These are phyloP conservation scores for Micromys minutus DNA, from an alignment of 2,113 vertebrate species.

Conservation along the genomic window DNA sequence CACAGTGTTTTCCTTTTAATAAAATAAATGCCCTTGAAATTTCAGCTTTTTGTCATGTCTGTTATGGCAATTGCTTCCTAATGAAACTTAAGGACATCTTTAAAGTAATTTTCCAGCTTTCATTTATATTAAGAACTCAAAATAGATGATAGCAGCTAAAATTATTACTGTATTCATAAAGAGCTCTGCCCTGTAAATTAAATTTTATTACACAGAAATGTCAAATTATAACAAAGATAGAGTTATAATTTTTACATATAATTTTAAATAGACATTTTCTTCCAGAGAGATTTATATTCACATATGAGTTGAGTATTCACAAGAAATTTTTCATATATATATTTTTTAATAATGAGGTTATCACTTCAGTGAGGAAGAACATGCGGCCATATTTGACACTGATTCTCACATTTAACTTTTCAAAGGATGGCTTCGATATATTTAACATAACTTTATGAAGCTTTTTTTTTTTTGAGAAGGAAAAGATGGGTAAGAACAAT, in stretches of 20 bases:
- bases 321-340: neutral
- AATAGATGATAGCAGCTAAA: slow-evolving; percentile 30
- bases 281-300: slow-evolving; percentile 15
- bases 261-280: slow-evolving; percentile 54
- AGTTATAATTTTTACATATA: slow-evolving; percentile 8
- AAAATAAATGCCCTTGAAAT: slow-evolving; percentile 29
- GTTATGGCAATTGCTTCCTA: slow-evolving; percentile 12
- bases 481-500: neutral
- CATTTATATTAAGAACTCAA: slow-evolving; percentile 39
- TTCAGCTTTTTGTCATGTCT: neutral
- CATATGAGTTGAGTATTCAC: slow-evolving; percentile 15
- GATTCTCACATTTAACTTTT: slow-evolving; percentile 18
- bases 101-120: slow-evolving; percentile 22
- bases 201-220: slow-evolving; percentile 54
- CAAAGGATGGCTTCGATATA: slow-evolving; percentile 17
- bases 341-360: slow-evolving; percentile 39
- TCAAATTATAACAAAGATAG: slow-evolving; percentile 52
- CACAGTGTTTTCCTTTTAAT: neutral
- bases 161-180: slow-evolving; percentile 13
- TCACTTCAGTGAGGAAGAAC: neutral
- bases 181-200: neutral
- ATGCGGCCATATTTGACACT: slow-evolving; percentile 10
- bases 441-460: slow-evolving; percentile 48
- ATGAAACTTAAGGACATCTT: slow-evolving; percentile 26
- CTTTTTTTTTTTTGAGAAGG: neutral